Evolutionary conservation across 2,797 vertebrate genomes (phyloP), one percentile per base, ranked within the genome.

Genomic region (Peromyscus attwateri): DNA sequence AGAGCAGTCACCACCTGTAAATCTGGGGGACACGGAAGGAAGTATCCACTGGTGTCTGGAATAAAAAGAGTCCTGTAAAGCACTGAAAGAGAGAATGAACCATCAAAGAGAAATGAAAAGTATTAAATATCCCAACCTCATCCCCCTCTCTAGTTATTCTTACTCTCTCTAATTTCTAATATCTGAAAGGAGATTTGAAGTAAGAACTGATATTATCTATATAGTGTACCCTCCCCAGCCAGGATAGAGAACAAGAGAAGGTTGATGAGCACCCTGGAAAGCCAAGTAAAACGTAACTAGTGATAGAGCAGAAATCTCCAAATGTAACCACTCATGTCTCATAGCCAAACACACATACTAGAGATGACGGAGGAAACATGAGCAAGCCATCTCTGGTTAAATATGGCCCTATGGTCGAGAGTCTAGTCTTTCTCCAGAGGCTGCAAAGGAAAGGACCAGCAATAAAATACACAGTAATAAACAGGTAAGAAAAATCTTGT

Each of bases 401-500:
- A 76, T 79, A n/a, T 84, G 23, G 40, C 25, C 2, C 64, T 71
- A 43, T 75, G 34, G n/a, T 64, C 46, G 25, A 34, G 14, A 76
- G 2, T 68, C 16, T 37, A 29, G 4, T 4, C 10, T 76, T 70
- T 85, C 66, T 76, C 19, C 19, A 81, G 55, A 73, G 46, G 27
- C 37, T 83, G 27, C 79, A 95, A 93, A 62, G n/a, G 46, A 95
- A 46, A 89, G 17, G 5, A 76, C 7, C 34, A 40, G 23, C 68
- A 73, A 21, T 27, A 73, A 75, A 23, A 31, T 37, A 60, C 29
- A 66, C 21, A 57, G 40, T 14, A 40, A 40, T 7, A 91, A 84
- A 60, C 19, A 76, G 3, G 23, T 57, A 27, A 6, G 4, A 57
- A 6, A 14, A 25, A 52, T 43, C 10, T 25, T 52, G 4, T 14